Conservation (phyloP, 1,140 invertebrate species). For the Lethocerus indicus region DNA sequence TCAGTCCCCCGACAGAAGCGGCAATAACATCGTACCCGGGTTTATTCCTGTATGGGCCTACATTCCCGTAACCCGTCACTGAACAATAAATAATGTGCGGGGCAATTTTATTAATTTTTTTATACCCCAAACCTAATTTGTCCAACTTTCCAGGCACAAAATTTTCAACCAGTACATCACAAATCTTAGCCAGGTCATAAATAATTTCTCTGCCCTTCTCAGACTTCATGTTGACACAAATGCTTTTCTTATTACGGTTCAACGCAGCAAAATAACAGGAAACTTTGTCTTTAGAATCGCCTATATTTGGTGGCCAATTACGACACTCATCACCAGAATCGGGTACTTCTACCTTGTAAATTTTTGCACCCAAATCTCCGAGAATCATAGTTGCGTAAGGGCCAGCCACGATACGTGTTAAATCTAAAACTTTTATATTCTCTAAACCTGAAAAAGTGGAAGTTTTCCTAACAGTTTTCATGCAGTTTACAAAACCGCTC, state of each 20-base stretch:
- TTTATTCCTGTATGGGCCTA: constrained; percentile 66
- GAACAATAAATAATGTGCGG: constrained; percentile 86
- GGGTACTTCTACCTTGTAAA: constrained; percentile 78
- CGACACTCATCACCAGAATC: constrained; percentile 76
- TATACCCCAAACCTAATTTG: constrained; percentile 61
- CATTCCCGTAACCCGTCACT: constrained; percentile 77
- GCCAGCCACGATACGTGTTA: constrained; percentile 66
- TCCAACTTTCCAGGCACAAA: constrained; percentile 82
- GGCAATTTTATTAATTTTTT: constrained; percentile 47
- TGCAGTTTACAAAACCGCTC: constrained; percentile 27
- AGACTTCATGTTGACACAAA: constrained; percentile 72
- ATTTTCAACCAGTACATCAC: constrained; percentile 88
- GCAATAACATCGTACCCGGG: constrained; percentile 94
- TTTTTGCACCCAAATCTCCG: constrained; percentile 83
- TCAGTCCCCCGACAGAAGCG: constrained; percentile 73
- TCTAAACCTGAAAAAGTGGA: constrained; percentile 19
- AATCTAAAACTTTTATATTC: constrained; percentile 60
- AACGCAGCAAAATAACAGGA: constrained; percentile 72
- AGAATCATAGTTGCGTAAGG: constrained; percentile 77
- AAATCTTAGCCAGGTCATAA: constrained; percentile 48
- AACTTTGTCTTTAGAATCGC: constrained; percentile 30
- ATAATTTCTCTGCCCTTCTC: constrained; percentile 52
- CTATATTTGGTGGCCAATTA: constrained; percentile 81
- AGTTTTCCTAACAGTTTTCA: constrained; percentile 25
- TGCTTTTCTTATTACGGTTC: constrained; percentile 92